Conservation (phyloP, 2,113 vertebrate species). For the Genyomyrus donnyi region DNA sequence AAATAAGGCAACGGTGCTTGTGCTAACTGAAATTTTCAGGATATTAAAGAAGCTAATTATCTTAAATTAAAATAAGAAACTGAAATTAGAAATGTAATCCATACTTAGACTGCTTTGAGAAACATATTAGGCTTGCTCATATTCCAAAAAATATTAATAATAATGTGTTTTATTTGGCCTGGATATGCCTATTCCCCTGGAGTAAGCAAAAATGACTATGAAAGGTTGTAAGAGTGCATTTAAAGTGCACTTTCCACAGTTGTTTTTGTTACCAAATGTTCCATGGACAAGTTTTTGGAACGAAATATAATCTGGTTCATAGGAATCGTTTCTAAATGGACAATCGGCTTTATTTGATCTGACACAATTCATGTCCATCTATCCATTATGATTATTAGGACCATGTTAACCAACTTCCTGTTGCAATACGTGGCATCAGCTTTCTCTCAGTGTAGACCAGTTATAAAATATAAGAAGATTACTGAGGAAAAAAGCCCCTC, state of each 20-base stretch:
- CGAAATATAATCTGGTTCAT: constrained; percentile 15
- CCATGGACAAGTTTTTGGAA: neutral
- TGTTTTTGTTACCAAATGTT: neutral
- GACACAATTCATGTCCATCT: constrained; percentile 30
- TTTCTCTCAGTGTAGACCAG: constrained; percentile 44
- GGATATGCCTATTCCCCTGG: neutral
- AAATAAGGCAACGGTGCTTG: neutral
- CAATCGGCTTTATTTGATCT: constrained; percentile 25
- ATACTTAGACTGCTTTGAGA: neutral
- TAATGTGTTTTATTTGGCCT: neutral
- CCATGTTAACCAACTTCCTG: constrained; percentile 42
- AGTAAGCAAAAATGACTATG: neutral
- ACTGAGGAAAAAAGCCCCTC: constrained; percentile 42
- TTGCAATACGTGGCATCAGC: constrained; percentile 32
- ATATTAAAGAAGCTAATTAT: neutral
- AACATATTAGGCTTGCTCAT: neutral
- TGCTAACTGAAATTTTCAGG: neutral
- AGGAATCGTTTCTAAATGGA: constrained; percentile 17
- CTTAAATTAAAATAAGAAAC: neutral
- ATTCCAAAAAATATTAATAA: neutral
- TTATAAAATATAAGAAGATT: constrained; percentile 55
- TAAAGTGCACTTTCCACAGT: constrained; percentile 4
- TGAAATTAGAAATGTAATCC: neutral
- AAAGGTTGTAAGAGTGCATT: neutral
- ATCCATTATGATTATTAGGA: constrained; percentile 40